Evolutionary conservation across 2,888 invertebrate species (phyloP), one percentile per base, ranked within the genome.

Genomic region (Mimas tiliae): DNA sequence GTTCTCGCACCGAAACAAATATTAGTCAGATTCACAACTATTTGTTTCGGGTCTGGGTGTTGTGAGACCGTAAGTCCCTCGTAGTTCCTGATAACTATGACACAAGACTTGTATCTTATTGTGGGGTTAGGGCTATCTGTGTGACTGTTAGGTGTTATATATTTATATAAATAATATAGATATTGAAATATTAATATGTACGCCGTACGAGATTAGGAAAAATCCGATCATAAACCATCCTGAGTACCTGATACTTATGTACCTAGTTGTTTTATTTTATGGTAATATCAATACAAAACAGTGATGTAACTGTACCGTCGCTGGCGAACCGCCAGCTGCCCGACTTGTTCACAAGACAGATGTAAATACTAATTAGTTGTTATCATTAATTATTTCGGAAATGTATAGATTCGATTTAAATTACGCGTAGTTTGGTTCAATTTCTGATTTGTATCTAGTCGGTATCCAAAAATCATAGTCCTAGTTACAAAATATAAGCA

Each of bases 301-400:
- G 42, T 58, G 38, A 58, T 58, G 58, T 58, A 58, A 42, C 19
- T 42, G 58, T 42, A 58, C 0, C 6, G 4, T 27, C 27, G 42
- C 38, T 58, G 58, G 58, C 58, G 12, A 16, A 19, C 16, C 19
- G 58, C 58, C 58, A 58, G 58, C 19, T 12, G 42, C 58, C 58
- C 12, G 33, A 52, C 27, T 7, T 55, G 55, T 55, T 34, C 55
- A 55, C 55, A 16, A 55, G 51, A 51, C 55, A 55, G n/a, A 55
- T 38, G 55, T 55, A 55, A 55, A 38, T 38, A 55, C 55, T 16
- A 55, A 55, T 55, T 55, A 55, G 38, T 55, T 58, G 58, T 42
- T 58, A 58, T 58, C 58, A 58, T 58, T 58, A 42, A 58, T 58
- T 42, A 42, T 58, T 58, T 58, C 42, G 38, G 42, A 55, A 55